phyloP scores from a whole-genome alignment of 2,888 invertebrate species.

The Acholoe squamosa region DNA sequence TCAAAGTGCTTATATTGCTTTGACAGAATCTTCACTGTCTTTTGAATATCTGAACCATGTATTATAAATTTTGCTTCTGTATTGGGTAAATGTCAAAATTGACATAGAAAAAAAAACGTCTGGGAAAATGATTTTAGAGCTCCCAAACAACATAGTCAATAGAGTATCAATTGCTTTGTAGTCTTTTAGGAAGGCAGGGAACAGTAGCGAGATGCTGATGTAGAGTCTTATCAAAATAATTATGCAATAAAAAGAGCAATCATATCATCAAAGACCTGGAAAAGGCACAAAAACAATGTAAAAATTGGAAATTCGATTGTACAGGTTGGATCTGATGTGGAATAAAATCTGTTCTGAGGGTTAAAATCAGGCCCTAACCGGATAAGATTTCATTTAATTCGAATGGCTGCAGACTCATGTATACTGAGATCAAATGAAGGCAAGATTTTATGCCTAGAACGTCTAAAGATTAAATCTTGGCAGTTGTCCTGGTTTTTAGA shows the following conservation, averaged over 20 bases:
- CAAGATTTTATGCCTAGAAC: neutral
- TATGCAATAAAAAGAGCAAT: neutral
- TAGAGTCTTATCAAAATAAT: neutral
- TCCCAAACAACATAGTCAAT: too few relatives aligned
- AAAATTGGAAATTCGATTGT: neutral
- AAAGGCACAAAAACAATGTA: neutral
- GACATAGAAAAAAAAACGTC: too few relatives aligned
- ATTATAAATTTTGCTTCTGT: too few relatives aligned
- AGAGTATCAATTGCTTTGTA: too few relatives aligned
- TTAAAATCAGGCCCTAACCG: neutral
- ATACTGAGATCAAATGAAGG: constrained; percentile 18
- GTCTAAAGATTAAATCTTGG: constrained; percentile 7
- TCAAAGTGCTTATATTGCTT: too few relatives aligned
- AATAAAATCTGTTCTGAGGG: neutral
- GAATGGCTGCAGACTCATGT: neutral
- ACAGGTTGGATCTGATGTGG: neutral
- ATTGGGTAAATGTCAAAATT: too few relatives aligned
- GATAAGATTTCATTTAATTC: neutral
- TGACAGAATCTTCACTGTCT: too few relatives aligned
- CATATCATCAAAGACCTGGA: neutral
- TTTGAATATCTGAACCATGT: too few relatives aligned
- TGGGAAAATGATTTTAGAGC: too few relatives aligned
- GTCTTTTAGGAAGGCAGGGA: neutral
- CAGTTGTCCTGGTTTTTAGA: neutral
- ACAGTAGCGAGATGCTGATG: neutral